Percentiles rank a stretch among this genome's conserved stretches.
These are phyloP conservation scores for Vombatus ursinus DNA, from an alignment of 2,113 vertebrate species.

Conservation along the genomic window DNA sequence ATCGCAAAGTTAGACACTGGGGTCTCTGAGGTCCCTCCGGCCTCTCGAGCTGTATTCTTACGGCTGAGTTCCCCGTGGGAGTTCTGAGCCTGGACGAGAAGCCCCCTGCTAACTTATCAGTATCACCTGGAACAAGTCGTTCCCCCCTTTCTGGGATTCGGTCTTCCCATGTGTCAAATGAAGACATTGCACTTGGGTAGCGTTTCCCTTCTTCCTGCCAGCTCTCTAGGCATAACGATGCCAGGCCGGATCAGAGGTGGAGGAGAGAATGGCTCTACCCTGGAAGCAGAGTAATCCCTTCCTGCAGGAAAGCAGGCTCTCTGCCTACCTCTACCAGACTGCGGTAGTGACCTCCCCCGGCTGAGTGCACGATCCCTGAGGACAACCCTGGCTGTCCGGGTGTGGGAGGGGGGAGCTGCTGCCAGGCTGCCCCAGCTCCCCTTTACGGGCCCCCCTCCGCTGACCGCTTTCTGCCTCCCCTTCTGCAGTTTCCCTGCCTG, in stretches of 20 bases:
- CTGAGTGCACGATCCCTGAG: not conserved
- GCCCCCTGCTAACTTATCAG: not conserved
- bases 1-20: not conserved
- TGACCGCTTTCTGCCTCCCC: not conserved
- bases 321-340: not conserved
- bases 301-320: not conserved
- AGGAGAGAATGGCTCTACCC: not conserved
- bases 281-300: not conserved
- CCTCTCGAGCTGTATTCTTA: not conserved
- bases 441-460: not conserved
- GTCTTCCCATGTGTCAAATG: not conserved
- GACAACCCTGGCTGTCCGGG: not conserved
- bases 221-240: not conserved
- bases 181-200: not conserved
- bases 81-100: not conserved
- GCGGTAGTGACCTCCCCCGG: not conserved
- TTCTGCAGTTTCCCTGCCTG: not conserved
- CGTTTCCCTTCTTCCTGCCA: not conserved
- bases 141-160: not conserved
- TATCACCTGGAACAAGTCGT: not conserved
- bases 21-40: not conserved
- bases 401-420: not conserved
- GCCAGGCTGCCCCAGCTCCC: not conserved
- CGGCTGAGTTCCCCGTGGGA: not conserved
- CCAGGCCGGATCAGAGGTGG: not conserved